These are phyloP conservation scores for Chrosomus eos DNA, from an alignment of 2,797 vertebrate species.

Conservation along the genomic window DNA sequence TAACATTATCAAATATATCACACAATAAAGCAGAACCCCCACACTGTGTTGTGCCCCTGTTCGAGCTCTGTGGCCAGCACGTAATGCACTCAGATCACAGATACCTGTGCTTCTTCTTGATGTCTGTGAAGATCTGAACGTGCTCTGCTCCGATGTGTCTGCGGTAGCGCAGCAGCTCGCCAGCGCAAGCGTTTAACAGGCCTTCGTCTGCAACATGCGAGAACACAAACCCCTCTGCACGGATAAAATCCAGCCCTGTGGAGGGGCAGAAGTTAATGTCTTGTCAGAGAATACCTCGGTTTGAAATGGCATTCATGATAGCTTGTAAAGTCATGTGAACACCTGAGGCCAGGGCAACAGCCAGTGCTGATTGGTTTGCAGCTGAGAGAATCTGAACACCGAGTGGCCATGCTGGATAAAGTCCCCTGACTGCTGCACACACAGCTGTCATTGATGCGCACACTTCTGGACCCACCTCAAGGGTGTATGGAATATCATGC, in stretches of 20 bases:
- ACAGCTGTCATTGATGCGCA: conserved; percentile 82
- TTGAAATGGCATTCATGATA: conserved; percentile 6
- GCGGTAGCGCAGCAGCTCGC: conserved; percentile 84
- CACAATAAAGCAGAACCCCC: background rate
- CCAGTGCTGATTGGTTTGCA: conserved; percentile 82
- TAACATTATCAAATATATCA: background rate
- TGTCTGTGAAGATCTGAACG: conserved; percentile 87
- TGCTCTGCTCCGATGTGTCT: conserved; percentile 84
- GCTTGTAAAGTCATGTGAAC: conserved; percentile 19
- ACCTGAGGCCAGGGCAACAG: conserved; percentile 88
- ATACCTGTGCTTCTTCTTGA: conserved; percentile 92
- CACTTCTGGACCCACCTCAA: conserved; percentile 82
- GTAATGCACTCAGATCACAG: background rate
- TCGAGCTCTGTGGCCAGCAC: background rate
- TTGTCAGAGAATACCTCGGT: background rate
- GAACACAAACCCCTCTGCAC: conserved; percentile 84
- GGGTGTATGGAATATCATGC: conserved; percentile 85
- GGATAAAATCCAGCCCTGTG: conserved; percentile 84
- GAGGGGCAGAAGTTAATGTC: background rate
- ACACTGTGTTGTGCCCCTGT: background rate
- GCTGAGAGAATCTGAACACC: conserved; percentile 86
- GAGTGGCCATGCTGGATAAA: conserved; percentile 75
- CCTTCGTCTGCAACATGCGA: conserved; percentile 86
- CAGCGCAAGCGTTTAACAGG: conserved; percentile 86
- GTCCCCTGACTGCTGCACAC: conserved; percentile 73